phyloP scores from a whole-genome alignment of 2,888 invertebrate species.

The Volucella zonaria region DNA sequence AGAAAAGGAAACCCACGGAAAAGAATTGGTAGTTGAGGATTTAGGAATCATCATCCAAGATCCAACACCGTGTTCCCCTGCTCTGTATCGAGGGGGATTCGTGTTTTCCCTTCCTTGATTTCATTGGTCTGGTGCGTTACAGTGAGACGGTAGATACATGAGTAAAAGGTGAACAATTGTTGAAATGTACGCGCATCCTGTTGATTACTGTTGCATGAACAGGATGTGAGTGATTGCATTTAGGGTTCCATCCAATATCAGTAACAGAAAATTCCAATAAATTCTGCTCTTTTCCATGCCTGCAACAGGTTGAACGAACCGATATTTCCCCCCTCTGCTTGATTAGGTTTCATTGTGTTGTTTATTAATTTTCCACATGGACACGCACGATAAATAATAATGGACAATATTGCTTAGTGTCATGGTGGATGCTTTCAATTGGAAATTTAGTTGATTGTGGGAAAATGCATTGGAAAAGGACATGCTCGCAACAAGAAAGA shows the following conservation, averaged over 20 bases:
- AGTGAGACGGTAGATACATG: background rate
- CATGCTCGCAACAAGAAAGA: conserved; percentile 17
- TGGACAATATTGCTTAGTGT: conserved; percentile 25
- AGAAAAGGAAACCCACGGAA: conserved; percentile 11
- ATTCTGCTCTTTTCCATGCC: background rate
- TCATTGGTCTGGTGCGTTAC: conserved; percentile 44
- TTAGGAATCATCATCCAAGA: conserved; percentile 45
- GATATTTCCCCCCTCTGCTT: background rate
- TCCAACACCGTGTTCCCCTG: background rate
- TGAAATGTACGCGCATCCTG: conserved; percentile 61
- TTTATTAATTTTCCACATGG: conserved; percentile 68
- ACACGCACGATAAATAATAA: conserved; percentile 57
- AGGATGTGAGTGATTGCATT: conserved; percentile 57
- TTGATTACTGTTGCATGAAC: conserved; percentile 67
- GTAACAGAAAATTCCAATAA: background rate
- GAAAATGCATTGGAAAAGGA: conserved; percentile 13
- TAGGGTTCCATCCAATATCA: conserved; percentile 27
- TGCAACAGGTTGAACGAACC: conserved; percentile 60
- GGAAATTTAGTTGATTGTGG: conserved; percentile 20
- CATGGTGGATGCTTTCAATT: conserved; percentile 28
- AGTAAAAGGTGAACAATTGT: conserved; percentile 47
- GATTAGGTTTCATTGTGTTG: conserved; percentile 22
- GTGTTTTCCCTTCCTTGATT: conserved; percentile 28
- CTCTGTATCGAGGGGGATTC: background rate
- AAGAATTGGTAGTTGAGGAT: conserved; percentile 31